Percentiles rank a stretch among this genome's conserved stretches.
phyloP scores from a whole-genome alignment of 92 coral and sea anemone genomes.

The Diadumene lineata region DNA sequence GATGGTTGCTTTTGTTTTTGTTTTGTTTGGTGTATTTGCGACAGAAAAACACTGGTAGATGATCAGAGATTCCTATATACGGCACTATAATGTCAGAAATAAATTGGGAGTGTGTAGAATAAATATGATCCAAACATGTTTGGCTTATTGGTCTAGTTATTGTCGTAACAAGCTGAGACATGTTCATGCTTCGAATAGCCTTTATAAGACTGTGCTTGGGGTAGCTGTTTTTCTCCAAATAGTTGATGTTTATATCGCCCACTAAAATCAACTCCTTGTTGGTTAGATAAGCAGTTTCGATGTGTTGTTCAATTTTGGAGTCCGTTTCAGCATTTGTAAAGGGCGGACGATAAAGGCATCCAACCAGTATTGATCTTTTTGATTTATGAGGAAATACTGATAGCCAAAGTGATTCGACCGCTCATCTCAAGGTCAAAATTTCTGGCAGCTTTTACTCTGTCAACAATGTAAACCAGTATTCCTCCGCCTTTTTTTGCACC shows the following conservation, averaged over 20 bases:
- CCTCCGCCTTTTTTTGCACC: slow-evolving; percentile 35
- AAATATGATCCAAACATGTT: slow-evolving; percentile 60
- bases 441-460: slow-evolving; percentile 28
- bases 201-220: slow-evolving; percentile 49
- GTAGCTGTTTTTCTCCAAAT: slow-evolving; percentile 25
- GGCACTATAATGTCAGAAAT: slow-evolving; percentile 24
- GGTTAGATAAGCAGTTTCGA: slow-evolving; percentile 40
- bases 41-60: slow-evolving; percentile 54
- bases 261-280: slow-evolving; percentile 58
- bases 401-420: slow-evolving; percentile 46
- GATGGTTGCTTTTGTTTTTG: slow-evolving; percentile 14
- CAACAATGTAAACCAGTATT: slow-evolving; percentile 34
- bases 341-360: slow-evolving; percentile 44
- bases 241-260: slow-evolving; percentile 55
- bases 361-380: slow-evolving; percentile 17
- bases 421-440: slow-evolving; percentile 44
- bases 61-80: slow-evolving; percentile 55
- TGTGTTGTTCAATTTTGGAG: slow-evolving; percentile 18
- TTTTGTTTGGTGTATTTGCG: slow-evolving; percentile 33
- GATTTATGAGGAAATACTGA: slow-evolving; percentile 50
- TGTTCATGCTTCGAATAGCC: slow-evolving; percentile 57
- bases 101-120: slow-evolving; percentile 51
- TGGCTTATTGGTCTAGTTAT: slow-evolving; percentile 53
- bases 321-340: slow-evolving; percentile 19
- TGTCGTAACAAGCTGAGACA: slow-evolving; percentile 51